Evolutionary conservation across 2,113 vertebrate species (phyloP), one percentile per base, ranked within the genome.

Genomic region (Gambusia holbrooki): DNA sequence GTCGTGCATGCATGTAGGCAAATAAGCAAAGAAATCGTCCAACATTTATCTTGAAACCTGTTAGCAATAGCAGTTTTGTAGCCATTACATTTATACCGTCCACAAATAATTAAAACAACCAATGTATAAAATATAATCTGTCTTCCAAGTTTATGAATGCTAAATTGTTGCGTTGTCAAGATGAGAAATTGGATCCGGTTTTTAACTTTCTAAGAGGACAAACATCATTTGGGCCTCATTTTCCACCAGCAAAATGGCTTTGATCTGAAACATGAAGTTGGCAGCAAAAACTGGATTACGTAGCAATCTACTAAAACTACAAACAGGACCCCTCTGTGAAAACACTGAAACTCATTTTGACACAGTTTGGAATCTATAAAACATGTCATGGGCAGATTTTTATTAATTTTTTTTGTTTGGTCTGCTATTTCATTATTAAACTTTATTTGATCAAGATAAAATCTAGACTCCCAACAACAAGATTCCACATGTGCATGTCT

Each of bases 291-390:
- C n/a, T 40, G 35, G 33, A 14, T 66, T n/a, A n/a, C 2, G 27
- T 2, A 25, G 6, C 19, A 22, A 37, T 2, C 8, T 3, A 40
- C 4, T 69, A 61, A 29, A 63, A 17, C 42, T 64, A 32, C 29
- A 0, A 42, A 0, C 11, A 0, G 27, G 40, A 1, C 17, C 1
- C 9, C n/a, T 27, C 12, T 35, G 15, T n/a, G 40, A 63, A 63
- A 69, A 27, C 30, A 71, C 5, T 22, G 13, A 35, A n/a, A 60
- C 7, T 58, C 5, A 58, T 8, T 25, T n/a, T 58, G 10, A n/a
- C 9, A 54, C 7, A 25, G 45, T 19, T 48, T 17, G 45, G 19
- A 3, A 48, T 48, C 45, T 48, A 17, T 19, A 48, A 48, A 48
- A 48, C 45, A 58, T 25, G 22, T n/a, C 25, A 58, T 58, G 51